Percentiles rank a stretch among this genome's conserved stretches.
Conservation (phyloP, 2,888 invertebrate genomes). For the Ectemnius cavifrons region DNA sequence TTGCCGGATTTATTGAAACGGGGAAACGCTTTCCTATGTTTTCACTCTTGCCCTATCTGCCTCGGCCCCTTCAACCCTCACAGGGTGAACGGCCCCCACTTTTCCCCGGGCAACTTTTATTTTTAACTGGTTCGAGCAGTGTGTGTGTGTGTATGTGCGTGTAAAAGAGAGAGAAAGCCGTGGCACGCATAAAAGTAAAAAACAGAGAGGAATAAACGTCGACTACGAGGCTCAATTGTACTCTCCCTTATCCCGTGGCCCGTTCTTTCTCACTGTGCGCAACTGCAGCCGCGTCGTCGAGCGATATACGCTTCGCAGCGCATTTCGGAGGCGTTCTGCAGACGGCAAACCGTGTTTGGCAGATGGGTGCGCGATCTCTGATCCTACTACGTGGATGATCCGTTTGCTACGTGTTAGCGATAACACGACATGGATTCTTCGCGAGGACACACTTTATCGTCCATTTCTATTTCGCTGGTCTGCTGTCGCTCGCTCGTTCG, state of each 20-base stretch:
- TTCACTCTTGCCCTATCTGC: constrained; percentile 1
- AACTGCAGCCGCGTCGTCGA: constrained; percentile 17
- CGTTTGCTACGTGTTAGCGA: constrained; percentile 44
- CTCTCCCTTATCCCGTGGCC: constrained; percentile 31
- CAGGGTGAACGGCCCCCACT: neutral
- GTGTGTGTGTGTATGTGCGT: neutral
- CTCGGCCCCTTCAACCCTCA: neutral
- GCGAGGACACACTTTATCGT: constrained; percentile 38
- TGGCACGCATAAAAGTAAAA: constrained; percentile 5
- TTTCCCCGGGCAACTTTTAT: constrained; percentile 7
- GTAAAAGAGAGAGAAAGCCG: too few relatives aligned
- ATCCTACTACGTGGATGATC: constrained; percentile 56
- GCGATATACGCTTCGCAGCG: constrained; percentile 31
- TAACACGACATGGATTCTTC: constrained; percentile 43
- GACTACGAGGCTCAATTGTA: constrained; percentile 28
- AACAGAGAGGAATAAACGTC: constrained; percentile 26
- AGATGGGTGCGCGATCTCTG: constrained; percentile 42
- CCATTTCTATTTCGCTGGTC: constrained; percentile 22
- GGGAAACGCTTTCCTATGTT: constrained; percentile 17
- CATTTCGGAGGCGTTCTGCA: constrained; percentile 28
- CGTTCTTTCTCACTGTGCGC: constrained; percentile 15
- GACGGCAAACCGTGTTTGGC: constrained; percentile 43
- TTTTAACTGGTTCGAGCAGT: constrained; percentile 7
- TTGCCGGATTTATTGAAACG: constrained; percentile 36
- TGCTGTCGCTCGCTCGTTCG: neutral